Conservation (phyloP, 2,888 invertebrate genomes). For the Sphaerophoria taeniata region DNA sequence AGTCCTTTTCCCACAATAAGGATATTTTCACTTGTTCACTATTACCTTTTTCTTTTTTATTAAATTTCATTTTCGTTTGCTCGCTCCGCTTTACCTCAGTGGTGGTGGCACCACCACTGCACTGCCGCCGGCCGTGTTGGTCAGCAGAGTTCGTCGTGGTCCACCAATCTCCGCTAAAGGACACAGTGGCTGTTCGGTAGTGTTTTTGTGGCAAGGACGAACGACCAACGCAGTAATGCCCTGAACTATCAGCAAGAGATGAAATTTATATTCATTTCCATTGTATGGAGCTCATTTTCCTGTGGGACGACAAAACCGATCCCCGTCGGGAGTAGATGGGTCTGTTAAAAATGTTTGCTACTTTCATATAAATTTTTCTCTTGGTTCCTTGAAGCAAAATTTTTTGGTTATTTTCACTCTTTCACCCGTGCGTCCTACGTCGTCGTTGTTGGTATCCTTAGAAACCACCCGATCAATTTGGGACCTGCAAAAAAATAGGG, state of each 20-base stretch:
- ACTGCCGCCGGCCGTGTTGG: constrained; percentile 19
- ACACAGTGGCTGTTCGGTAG: neutral
- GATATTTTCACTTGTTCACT: constrained; percentile 53
- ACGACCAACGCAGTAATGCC: neutral
- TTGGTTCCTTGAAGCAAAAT: neutral
- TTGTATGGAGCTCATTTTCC: constrained; percentile 45
- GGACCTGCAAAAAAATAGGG: constrained; percentile 19
- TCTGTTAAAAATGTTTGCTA: constrained; percentile 45
- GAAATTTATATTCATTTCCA: constrained; percentile 60
- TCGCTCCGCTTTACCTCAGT: constrained; percentile 11
- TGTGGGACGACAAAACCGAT: constrained; percentile 35
- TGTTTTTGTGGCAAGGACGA: constrained; percentile 26
- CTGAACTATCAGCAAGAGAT: constrained; percentile 62
- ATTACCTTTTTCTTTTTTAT: constrained; percentile 36
- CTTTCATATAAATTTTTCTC: constrained; percentile 37
- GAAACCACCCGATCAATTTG: constrained; percentile 44
- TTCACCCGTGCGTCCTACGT: neutral
- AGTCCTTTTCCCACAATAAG: constrained; percentile 28
- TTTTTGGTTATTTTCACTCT: neutral
- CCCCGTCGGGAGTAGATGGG: constrained; percentile 44
- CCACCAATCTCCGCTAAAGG: neutral
- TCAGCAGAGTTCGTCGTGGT: neutral
- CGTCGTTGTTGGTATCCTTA: constrained; percentile 21
- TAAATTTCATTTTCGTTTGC: constrained; percentile 4
- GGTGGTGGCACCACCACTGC: neutral